Conservation (phyloP, 2,888 invertebrate genomes). For the Cetonia aurata region DNA sequence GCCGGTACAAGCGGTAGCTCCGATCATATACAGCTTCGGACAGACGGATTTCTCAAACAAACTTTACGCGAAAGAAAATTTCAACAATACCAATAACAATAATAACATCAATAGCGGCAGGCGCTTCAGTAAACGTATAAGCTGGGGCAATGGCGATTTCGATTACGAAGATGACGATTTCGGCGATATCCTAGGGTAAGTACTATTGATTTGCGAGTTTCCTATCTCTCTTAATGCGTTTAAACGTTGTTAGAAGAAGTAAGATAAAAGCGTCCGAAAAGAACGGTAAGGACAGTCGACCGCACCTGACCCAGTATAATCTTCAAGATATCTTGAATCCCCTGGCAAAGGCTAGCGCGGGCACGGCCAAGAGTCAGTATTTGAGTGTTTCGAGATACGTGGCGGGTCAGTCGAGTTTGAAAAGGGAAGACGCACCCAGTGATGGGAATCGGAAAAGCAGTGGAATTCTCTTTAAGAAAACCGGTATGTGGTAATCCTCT, state of each 20-base stretch:
- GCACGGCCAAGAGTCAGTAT: slow-evolving; percentile 80
- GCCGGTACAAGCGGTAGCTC: slow-evolving; percentile 62
- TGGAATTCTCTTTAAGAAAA: slow-evolving; percentile 51
- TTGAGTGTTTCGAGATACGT: slow-evolving; percentile 83
- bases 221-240: neutral
- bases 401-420: slow-evolving; percentile 70
- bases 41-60: slow-evolving; percentile 62
- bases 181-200: slow-evolving; percentile 81
- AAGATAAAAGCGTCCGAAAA: slow-evolving; percentile 60
- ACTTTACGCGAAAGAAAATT: slow-evolving; percentile 61
- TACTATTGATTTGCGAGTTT: neutral
- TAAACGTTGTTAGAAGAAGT: slow-evolving; percentile 55
- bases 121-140: slow-evolving; percentile 56
- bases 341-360: slow-evolving; percentile 62
- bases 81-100: slow-evolving; percentile 51
- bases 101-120: slow-evolving; percentile 44
- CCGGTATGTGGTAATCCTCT: slow-evolving; percentile 43
- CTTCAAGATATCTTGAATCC: slow-evolving; percentile 65
- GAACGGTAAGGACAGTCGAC: slow-evolving; percentile 65
- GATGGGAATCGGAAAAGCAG: slow-evolving; percentile 54
- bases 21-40: slow-evolving; percentile 65
- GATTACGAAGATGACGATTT: slow-evolving; percentile 72
- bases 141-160: slow-evolving; percentile 61
- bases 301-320: slow-evolving; percentile 68
- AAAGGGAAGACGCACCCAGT: slow-evolving; percentile 57